phyloP scores from a whole-genome alignment of 1,140 invertebrate genomes.

The Ladona fulva region DNA sequence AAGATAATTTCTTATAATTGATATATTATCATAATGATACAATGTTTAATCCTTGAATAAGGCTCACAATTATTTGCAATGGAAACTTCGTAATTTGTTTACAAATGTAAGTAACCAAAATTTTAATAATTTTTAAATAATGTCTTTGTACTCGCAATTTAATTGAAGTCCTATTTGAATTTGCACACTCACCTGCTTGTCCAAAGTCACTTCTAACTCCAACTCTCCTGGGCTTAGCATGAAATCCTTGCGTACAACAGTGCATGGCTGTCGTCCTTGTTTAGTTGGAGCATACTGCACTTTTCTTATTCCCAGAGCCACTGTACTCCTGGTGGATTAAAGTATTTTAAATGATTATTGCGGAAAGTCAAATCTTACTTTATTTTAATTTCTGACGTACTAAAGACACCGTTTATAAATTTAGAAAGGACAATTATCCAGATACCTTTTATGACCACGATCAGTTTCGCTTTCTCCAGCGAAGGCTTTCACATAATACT shows the following conservation, averaged over 20 bases:
- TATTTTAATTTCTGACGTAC: neutral
- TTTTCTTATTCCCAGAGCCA: constrained; percentile 70
- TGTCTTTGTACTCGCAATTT: neutral
- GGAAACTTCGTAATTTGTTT: constrained; percentile 18
- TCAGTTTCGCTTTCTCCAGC: constrained; percentile 75
- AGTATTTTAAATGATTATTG: neutral
- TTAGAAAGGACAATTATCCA: neutral
- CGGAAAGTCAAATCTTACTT: neutral
- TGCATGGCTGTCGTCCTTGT: constrained; percentile 87
- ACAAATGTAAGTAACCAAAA: neutral
- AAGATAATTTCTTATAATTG: too few relatives aligned
- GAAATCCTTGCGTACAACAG: constrained; percentile 94
- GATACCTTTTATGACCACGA: constrained; percentile 62
- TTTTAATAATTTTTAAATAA: too few relatives aligned
- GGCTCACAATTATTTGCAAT: constrained; percentile 14
- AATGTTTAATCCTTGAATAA: constrained; percentile 16
- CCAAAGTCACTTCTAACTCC: constrained; percentile 91
- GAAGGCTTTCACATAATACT: constrained; percentile 80
- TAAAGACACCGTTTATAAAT: constrained; percentile 14
- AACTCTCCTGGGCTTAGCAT: constrained; percentile 88
- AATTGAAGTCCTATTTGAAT: neutral
- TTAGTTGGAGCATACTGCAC: constrained; percentile 89
- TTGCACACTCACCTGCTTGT: constrained; percentile 67
- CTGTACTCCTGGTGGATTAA: constrained; percentile 44
- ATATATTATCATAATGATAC: too few relatives aligned